A percentile compares a stretch with the other conserved stretches of the same genome.
phyloP scores from a whole-genome alignment of 2,797 vertebrate species.

The Parauchenoglanis ngamensis region DNA sequence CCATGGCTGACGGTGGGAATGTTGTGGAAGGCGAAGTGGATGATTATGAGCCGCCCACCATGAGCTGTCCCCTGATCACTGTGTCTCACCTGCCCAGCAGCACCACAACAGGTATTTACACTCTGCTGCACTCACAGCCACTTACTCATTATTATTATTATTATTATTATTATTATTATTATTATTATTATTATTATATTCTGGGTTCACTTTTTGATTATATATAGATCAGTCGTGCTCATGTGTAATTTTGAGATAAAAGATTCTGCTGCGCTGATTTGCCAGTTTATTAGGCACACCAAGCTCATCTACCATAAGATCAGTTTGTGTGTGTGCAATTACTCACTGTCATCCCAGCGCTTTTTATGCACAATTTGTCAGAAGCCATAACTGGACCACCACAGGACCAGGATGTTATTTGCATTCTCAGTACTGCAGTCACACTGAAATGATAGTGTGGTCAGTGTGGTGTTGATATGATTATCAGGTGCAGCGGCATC shows the following conservation, averaged over 20 bases:
- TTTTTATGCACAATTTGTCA: neutral
- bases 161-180: no score
- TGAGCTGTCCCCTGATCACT: constrained; percentile 68
- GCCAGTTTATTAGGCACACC: neutral
- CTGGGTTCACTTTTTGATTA: neutral
- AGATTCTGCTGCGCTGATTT: no score
- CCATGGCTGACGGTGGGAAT: constrained; percentile 68
- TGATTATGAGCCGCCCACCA: constrained; percentile 65
- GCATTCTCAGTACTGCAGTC: constrained; percentile 5
- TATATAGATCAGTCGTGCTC: neutral
- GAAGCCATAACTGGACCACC: neutral
- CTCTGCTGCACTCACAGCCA: neutral
- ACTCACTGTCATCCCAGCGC: neutral
- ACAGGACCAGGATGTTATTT: neutral
- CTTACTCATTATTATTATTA: neutral
- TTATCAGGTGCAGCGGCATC: neutral
- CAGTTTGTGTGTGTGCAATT: neutral
- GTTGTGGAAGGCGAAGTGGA: constrained; percentile 61
- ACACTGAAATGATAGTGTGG: neutral
- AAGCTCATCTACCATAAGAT: neutral
- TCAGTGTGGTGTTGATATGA: neutral
- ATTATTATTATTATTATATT: no score
- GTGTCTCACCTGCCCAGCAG: constrained; percentile 67
- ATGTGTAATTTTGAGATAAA: neutral
- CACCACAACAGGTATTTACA: constrained; percentile 66